Evolutionary conservation across 2,888 invertebrate species (phyloP).

Genomic region (Lydus trimaculatus): DNA sequence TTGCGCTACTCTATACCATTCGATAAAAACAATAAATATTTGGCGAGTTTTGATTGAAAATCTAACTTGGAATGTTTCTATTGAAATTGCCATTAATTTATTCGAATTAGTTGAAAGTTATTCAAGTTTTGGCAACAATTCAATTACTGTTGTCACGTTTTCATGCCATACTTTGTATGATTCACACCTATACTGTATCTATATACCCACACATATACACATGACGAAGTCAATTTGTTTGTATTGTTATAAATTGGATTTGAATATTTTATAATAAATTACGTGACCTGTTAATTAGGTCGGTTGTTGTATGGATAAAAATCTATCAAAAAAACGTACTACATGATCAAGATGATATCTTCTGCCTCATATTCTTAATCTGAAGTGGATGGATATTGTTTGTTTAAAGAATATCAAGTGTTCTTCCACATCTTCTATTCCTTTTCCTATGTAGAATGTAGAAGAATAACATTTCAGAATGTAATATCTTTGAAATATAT

Average conservation of each 20-base stretch:
- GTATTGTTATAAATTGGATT: neutral
- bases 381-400: neutral
- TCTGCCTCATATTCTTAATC: no score
- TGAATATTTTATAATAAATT: neutral
- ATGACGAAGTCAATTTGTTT: neutral
- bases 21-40: no score
- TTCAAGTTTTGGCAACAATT: neutral
- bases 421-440: neutral
- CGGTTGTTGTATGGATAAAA: no score
- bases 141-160: neutral
- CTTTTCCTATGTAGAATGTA: no score
- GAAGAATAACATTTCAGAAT: no score
- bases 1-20: neutral
- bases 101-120: neutral
- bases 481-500: neutral
- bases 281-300: neutral
- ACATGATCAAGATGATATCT: no score
- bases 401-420: neutral
- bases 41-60: neutral
- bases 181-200: neutral
- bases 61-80: neutral
- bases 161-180: neutral
- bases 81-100: neutral
- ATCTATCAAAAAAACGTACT: no score
- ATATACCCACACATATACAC: no score